phyloP scores from a whole-genome alignment of 2,113 vertebrate species.

The Hassar affinis region DNA sequence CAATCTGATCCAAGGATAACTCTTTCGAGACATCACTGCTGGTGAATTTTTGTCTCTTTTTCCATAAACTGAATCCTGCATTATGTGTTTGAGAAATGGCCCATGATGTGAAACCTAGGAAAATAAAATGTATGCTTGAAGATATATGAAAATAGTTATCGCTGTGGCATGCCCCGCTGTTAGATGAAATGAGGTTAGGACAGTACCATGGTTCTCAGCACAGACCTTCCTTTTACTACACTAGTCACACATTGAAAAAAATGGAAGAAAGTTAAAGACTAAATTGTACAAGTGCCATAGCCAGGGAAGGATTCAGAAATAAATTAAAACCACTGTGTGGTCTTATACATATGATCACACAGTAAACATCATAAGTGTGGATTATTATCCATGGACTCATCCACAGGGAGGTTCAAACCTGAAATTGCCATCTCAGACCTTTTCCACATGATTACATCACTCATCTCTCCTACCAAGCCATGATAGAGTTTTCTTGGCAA shows the following conservation, averaged over 20 bases:
- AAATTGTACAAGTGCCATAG: background rate
- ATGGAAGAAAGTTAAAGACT: background rate
- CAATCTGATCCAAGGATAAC: background rate
- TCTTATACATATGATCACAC: background rate
- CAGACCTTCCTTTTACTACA: background rate
- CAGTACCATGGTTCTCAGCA: background rate
- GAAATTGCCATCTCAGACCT: slow-evolving; percentile 9
- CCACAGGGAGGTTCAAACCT: background rate
- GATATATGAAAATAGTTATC: background rate
- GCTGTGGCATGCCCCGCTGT: background rate
- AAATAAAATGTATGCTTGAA: background rate
- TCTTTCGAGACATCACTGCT: background rate
- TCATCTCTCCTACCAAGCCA: slow-evolving; percentile 26
- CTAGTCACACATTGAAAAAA: background rate
- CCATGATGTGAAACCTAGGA: background rate
- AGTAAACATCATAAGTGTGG: background rate
- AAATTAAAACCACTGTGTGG: background rate
- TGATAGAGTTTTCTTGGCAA: slow-evolving; percentile 41
- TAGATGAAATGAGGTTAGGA: slow-evolving; percentile 28
- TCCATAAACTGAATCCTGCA: background rate
- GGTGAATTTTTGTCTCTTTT: background rate
- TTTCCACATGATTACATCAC: slow-evolving; percentile 39
- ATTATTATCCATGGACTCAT: no score
- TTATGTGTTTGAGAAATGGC: background rate
- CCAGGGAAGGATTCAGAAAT: background rate